These are phyloP conservation scores for Acrocephalus scirpaceus DNA, from an alignment of 2,797 vertebrate genomes.

Conservation along the genomic window DNA sequence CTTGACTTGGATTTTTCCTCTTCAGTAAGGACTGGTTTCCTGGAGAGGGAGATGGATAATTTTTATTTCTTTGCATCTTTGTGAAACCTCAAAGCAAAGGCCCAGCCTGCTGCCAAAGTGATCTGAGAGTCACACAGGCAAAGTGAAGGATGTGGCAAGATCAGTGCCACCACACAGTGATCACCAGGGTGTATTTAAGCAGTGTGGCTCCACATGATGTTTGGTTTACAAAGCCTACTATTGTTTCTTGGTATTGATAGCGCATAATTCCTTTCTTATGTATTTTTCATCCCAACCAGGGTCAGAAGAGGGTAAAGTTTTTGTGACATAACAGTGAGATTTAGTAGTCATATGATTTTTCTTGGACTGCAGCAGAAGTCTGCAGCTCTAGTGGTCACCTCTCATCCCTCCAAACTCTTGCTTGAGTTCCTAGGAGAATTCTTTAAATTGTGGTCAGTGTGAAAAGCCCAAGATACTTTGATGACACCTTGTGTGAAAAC, in stretches of 20 bases:
- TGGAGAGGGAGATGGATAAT: not conserved
- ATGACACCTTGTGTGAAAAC: not conserved
- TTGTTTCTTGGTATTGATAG: not conserved
- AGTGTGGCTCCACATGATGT: fast-evolving
- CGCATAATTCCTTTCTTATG: not conserved
- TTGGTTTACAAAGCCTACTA: not conserved
- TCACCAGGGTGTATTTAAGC: not conserved
- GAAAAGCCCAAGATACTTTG: not conserved
- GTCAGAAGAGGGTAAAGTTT: not conserved
- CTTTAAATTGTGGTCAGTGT: not conserved
- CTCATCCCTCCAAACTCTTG: not conserved
- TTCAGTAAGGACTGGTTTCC: not conserved
- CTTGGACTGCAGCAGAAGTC: not conserved
- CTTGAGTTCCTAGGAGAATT: not conserved
- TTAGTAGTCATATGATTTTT: not conserved
- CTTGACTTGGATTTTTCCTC: not conserved
- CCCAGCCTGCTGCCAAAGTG: not conserved
- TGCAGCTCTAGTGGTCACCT: not conserved
- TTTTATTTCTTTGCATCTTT: not conserved
- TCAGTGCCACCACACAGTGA: fast-evolving
- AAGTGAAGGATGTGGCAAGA: fast-evolving
- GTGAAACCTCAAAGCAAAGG: not conserved
- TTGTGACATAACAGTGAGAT: not conserved
- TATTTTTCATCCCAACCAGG: not conserved
- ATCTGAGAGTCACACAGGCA: fast-evolving